Evolutionary conservation across 2,797 vertebrate genomes (phyloP), one percentile per base, ranked within the genome.

Genomic region (Balearica regulorum): DNA sequence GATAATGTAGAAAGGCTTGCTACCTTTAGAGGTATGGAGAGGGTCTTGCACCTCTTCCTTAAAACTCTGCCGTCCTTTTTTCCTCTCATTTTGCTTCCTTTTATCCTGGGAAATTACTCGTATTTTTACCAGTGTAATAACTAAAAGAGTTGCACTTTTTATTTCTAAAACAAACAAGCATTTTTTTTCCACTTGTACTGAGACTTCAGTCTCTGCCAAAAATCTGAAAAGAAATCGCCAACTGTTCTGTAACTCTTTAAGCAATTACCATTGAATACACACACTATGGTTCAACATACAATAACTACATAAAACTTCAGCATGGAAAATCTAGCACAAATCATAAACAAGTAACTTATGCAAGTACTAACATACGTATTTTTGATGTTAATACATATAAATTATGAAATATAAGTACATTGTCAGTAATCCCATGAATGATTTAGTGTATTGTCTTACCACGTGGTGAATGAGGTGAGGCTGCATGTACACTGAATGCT

Each of bases 191-290:
- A 10, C 18, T 93, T 89, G 46, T 77, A 89, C 39, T 84, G 88
- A 95, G 77, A 66, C 46, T 94, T 91, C 81, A 72, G 33, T 90
- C 87, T 90, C 77, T 96, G 87, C 88, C 87, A 97, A 95, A 95
- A 95, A 65, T 86, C 60, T 88, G 87, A 95, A 95, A 93, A 88
- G 73, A 94, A 96, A 88, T 96, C 87, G 91, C 91, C 90, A 96
- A 94, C 85, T 96, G 75, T 96, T 97, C 92, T 96, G 68, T 89
- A 94, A 81, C 71, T 97, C 66, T 96, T 97, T 94, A 91, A 89
- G 85, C 80, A 96, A 94, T 96, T 96, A 91, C 93, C 79, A 91
- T 69, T 95, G 90, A 94, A 91, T 91, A 87, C 73, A 90, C 92
- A 90, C 44, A 89, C 48, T 51, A 9, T 82, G 64, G 76, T 93